phyloP scores from a whole-genome alignment of 1,140 invertebrate species.

The Aphis gossypii region DNA sequence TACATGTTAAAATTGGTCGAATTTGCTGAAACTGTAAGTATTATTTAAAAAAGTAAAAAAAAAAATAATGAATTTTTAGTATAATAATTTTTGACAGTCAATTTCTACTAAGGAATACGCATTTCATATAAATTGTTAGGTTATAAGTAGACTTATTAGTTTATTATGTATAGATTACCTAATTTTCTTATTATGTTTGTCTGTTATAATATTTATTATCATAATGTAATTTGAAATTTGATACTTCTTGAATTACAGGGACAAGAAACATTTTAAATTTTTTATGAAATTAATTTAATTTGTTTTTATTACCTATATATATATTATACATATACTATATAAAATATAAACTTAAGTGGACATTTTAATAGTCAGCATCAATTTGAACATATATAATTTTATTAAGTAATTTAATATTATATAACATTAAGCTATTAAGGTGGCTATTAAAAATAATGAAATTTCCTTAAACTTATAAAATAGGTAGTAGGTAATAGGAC shows the following conservation, averaged over 20 bases:
- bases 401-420: too few relatives aligned
- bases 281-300: not conserved
- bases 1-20: slow-evolving; percentile 60
- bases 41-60: not conserved
- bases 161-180: not conserved
- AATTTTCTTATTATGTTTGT: not conserved
- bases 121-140: not conserved
- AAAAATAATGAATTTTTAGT: not conserved
- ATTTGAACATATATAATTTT: not conserved
- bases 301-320: not conserved
- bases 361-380: not conserved
- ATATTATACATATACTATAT: not conserved
- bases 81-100: not conserved
- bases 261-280: not conserved
- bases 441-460: not conserved
- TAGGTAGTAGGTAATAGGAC: not conserved
- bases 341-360: not conserved
- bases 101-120: not conserved
- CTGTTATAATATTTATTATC: not conserved
- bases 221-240: not conserved
- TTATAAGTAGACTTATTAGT: not conserved
- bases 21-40: slow-evolving; percentile 61
- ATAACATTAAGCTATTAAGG: not conserved
- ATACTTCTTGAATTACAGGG: not conserved
- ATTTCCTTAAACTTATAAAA: not conserved